Evolutionary conservation across 2,888 invertebrate species (phyloP), one percentile per base, ranked within the genome.

Genomic region (Amblyjoppa fuscipennis): DNA sequence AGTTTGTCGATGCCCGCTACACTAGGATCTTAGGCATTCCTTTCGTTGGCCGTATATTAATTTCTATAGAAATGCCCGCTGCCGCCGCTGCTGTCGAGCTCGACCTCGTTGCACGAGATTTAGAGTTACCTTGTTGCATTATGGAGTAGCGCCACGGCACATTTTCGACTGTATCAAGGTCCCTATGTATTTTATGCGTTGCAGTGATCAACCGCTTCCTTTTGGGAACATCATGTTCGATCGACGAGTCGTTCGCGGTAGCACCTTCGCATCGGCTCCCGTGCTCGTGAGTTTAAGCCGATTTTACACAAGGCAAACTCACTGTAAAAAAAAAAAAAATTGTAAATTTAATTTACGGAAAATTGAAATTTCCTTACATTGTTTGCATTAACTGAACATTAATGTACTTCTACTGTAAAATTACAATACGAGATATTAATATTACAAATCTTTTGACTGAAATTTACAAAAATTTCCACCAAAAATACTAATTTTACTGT

Each of bases 171-270:
- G 51, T 77, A 85, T 77, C 80, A 83, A 85, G 73, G 73, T 69
- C 80, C 45, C 25, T 73, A 61, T 77, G 76, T 77, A 81, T 88
- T 88, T 89, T 90, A 84, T 89, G 68, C 81, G 89, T 95, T 95
- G 38, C 94, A 95, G 95, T 88, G 95, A 95, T 91, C 92, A 93
- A 68, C 93, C 94, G 84, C 91, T 95, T 91, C 95, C 96, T 11
- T 97, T 96, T 94, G 96, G 96, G 91, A 98, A 98, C 95, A 95
- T 98, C 93, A 98, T 98, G 98, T 97, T 96, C 94, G 98, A 99
- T 93, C 96, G 97, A 92, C 96, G 98, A 91, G 96, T 98, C 81
- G 96, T 97, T 90, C 96, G 98, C 90, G 98, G 98, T 89, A 97
- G 96, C 94, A 98, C 97, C 87, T 97, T 96, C 94, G 96, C 96